A percentile compares a stretch with the other conserved stretches of the same genome.
Conservation (phyloP, 2,113 vertebrate genomes). For the Leptosomus discolor region DNA sequence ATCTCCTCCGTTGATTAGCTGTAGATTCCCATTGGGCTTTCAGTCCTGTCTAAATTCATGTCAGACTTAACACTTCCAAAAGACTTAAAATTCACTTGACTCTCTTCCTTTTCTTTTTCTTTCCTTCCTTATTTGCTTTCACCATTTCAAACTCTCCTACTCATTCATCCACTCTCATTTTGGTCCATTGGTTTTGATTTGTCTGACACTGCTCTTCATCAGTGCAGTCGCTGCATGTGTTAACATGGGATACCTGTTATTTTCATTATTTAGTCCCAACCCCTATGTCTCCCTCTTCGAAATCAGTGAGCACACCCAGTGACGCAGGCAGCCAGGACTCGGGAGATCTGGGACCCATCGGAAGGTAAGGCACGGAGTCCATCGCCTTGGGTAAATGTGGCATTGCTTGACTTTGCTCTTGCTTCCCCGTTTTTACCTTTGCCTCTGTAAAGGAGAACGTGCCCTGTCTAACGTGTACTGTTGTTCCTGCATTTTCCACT, state of each 20-base stretch:
- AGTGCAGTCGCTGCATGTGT: conserved; percentile 84
- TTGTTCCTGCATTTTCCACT: not conserved
- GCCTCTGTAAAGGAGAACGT: not conserved
- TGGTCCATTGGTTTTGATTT: conserved; percentile 76
- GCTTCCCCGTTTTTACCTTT: not conserved
- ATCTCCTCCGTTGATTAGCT: conserved; percentile 38
- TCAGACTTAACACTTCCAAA: conserved; percentile 68
- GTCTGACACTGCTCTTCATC: conserved; percentile 79
- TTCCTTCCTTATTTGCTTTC: conserved; percentile 69
- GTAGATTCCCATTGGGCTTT: conserved; percentile 41
- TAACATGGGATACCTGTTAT: conserved; percentile 87
- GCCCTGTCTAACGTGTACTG: not conserved
- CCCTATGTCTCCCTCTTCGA: conserved; percentile 95
- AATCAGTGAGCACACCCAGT: conserved; percentile 98
- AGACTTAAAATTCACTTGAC: conserved; percentile 77
- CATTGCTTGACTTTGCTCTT: not conserved
- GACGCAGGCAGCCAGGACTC: conserved; percentile 97
- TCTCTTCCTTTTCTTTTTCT: conserved; percentile 79
- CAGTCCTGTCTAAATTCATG: conserved; percentile 72
- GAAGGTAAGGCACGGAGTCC: conserved; percentile 81
- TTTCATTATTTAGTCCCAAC: conserved; percentile 93
- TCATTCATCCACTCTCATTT: conserved; percentile 72
- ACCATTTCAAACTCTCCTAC: conserved; percentile 78
- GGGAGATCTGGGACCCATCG: conserved; percentile 84
- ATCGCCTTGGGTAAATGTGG: not conserved